phyloP scores from a whole-genome alignment of 2,113 vertebrate genomes.

The Cephalopterus ornatus region DNA sequence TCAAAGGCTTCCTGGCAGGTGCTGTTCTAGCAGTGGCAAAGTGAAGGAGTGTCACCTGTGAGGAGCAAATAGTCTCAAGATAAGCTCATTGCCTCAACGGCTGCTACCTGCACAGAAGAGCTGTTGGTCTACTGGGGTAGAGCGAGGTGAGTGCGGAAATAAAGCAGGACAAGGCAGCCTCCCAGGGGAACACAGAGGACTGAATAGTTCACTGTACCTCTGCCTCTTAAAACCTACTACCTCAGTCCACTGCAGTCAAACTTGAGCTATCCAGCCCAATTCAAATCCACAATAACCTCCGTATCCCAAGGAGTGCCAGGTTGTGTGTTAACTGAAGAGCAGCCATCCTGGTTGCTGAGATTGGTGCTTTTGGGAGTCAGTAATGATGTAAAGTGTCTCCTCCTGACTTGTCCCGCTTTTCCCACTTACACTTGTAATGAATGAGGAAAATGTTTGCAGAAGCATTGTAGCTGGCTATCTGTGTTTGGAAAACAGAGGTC shows the following conservation, averaged over 20 bases:
- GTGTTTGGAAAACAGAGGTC: background rate
- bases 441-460: background rate
- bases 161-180: background rate
- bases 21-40: background rate
- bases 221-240: background rate
- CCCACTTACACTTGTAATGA: accelerated
- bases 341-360: background rate
- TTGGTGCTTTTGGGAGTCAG: background rate
- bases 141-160: background rate
- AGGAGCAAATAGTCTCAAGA: background rate
- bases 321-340: background rate
- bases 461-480: background rate
- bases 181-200: background rate
- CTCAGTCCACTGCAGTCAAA: background rate
- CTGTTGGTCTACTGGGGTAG: background rate
- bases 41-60: background rate
- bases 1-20: background rate
- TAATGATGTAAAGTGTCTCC: background rate
- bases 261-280: background rate
- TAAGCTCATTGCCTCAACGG: background rate
- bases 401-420: background rate
- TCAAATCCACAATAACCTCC: background rate
- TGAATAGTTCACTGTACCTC: background rate
- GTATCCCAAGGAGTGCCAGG: background rate
- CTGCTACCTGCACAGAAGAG: background rate